phyloP scores from a whole-genome alignment of 53 echinoderm and acorn worm genomes.

The Stichopus horrens region DNA sequence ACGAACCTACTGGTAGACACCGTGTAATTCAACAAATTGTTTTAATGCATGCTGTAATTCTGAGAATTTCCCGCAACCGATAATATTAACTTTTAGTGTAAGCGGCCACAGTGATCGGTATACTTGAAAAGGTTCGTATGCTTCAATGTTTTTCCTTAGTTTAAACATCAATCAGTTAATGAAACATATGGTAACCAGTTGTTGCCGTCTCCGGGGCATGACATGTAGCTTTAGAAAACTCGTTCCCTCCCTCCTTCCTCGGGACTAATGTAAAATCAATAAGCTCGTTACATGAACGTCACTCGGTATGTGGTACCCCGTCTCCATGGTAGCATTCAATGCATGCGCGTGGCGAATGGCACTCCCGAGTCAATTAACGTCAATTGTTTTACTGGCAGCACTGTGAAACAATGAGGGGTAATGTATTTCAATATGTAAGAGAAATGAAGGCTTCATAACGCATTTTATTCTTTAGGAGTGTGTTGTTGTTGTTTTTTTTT shows the following conservation, averaged over 20 bases:
- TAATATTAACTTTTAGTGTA: too few species aligned
- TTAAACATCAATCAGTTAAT: background rate
- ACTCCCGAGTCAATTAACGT: background rate
- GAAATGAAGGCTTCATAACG: too few species aligned
- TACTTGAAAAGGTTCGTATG: background rate
- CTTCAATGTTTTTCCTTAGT: background rate
- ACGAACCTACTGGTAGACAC: too few species aligned
- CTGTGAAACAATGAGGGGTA: background rate
- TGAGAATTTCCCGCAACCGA: too few species aligned
- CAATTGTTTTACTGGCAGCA: background rate
- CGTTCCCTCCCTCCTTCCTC: background rate
- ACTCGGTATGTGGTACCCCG: background rate
- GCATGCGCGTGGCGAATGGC: background rate
- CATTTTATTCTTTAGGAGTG: too few species aligned
- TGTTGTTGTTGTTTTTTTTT: too few species aligned
- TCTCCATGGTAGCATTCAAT: background rate
- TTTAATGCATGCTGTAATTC: too few species aligned
- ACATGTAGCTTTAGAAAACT: background rate
- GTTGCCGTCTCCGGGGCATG: background rate
- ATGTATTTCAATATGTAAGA: too few species aligned
- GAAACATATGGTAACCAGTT: slow-evolving; percentile 11
- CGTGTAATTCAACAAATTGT: too few species aligned
- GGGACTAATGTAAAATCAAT: background rate
- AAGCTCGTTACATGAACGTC: background rate
- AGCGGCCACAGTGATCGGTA: background rate